These are phyloP conservation scores for Drosophila suboccidentalis DNA, from an alignment of 2,888 invertebrate species.

Conservation along the genomic window DNA sequence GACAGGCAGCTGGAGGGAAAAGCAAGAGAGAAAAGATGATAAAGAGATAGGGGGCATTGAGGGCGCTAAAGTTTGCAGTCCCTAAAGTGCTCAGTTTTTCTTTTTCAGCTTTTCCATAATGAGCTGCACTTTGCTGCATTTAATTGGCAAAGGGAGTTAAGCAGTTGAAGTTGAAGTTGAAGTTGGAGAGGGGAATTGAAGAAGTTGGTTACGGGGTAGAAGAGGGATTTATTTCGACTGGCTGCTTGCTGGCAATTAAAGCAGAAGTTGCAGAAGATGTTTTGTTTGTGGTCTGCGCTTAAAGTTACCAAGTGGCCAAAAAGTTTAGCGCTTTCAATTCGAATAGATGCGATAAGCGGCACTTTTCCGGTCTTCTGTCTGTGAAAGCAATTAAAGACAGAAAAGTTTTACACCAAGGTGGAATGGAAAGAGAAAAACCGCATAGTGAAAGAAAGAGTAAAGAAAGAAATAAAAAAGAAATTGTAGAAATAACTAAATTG, in stretches of 20 bases:
- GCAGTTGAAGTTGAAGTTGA: conserved; percentile 3
- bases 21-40: background rate
- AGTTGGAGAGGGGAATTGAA: background rate
- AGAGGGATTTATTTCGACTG: background rate
- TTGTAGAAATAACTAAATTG: conserved; percentile 1
- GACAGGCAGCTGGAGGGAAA: conserved; percentile 18
- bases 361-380: conserved; percentile 66
- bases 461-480: background rate
- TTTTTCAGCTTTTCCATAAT: conserved; percentile 41
- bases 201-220: background rate
- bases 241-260: conserved; percentile 13
- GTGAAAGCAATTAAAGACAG: conserved; percentile 61
- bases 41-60: background rate
- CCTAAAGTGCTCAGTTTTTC: conserved; percentile 39
- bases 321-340: conserved; percentile 59
- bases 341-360: conserved; percentile 72
- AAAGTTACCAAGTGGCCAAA: conserved; percentile 56
- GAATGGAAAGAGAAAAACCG: background rate
- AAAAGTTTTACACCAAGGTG: conserved; percentile 46
- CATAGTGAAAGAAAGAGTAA: background rate
- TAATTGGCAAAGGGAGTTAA: conserved; percentile 43
- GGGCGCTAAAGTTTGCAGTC: conserved; percentile 16
- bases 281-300: conserved; percentile 51
- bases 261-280: conserved; percentile 24
- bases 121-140: conserved; percentile 64